Base-by-base conservation (phyloP, 2,797 vertebrate species). In the Decapterus maruadsi region DNA sequence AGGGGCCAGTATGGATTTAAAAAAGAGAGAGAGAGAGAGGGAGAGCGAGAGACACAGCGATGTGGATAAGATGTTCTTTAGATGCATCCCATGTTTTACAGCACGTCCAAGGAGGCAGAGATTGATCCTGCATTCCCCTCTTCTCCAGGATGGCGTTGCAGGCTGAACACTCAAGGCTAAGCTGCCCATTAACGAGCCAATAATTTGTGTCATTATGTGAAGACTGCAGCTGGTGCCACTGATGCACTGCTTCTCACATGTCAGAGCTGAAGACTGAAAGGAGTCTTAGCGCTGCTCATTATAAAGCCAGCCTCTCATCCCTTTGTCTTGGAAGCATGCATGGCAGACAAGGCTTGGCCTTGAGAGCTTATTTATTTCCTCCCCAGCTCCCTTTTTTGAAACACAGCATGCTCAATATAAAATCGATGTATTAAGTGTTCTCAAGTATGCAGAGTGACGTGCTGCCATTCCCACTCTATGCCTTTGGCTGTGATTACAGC, bases 391-490 rank as follows among this genome's bases (percentile, higher is more conserved):
- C 57, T 26, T 68, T 68, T 85, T 75, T 56, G 48, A 90, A 90
- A 88, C 83, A 58, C 88, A 82, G 84, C 87, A 80, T 73, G 80
- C 88, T 89, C 83, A 76, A 89, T 91, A 90, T 90, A 86, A 93
- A 92, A 93, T 89, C 89, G 92, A 87, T 90, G 87, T 85, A 92
- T 92, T 89, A 91, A 93, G 90, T 91, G 90, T 92, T 87, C 81
- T 92, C 46, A 75, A 93, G 85, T 89, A 89, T 91, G 89, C 80
- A 80, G 87, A 92, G 91, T 91, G 91, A 91, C 88, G 73, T 62
- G 87, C 87, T 77, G 90, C 89, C 87, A 84, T 88, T 85, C 88
- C 90, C 87, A 87, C 90, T 88, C 84, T 58, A 50, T 84, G 90
- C 88, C 85, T 87, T 88, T 86, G 88, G 90, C 90, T 93, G 89